A percentile compares a stretch with the other conserved stretches of the same genome.
Evolutionary conservation across 2,113 vertebrate genomes (phyloP).

Genomic region (Hydrochoerus hydrochaeris): DNA sequence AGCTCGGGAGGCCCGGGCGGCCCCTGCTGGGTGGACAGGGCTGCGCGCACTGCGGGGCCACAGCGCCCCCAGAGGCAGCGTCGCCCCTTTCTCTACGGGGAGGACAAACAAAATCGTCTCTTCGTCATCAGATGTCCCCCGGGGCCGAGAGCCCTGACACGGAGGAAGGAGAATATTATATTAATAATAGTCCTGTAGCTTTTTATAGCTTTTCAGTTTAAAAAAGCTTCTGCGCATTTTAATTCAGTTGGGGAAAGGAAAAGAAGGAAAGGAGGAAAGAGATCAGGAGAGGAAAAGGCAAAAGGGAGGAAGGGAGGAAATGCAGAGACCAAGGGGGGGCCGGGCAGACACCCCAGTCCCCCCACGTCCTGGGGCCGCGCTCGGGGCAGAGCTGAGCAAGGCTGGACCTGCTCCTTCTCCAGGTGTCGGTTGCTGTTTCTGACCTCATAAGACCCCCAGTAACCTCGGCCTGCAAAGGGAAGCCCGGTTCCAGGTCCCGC

Average conservation of each 20-base stretch:
- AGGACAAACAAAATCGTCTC: background rate
- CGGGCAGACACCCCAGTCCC: background rate
- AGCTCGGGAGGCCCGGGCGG: too few relatives aligned
- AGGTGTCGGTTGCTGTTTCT: background rate
- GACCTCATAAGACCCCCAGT: background rate
- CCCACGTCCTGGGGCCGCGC: background rate
- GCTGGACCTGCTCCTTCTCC: background rate
- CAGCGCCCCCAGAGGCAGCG: background rate
- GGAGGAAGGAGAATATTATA: slow-evolving; percentile 17
- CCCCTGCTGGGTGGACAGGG: background rate
- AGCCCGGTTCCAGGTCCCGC: background rate
- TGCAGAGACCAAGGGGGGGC: background rate
- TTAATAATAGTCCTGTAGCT: background rate
- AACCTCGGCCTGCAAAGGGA: background rate
- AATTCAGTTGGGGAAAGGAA: slow-evolving; percentile 1
- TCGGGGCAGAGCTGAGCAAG: background rate
- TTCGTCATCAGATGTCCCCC: background rate
- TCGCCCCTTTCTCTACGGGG: background rate
- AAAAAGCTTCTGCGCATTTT: slow-evolving; percentile 14
- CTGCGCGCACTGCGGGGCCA: background rate
- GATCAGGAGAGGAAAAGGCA: background rate
- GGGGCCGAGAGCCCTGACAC: background rate
- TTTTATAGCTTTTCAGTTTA: slow-evolving; percentile 28
- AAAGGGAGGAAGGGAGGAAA: background rate
- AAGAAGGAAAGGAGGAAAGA: background rate